Conservation (phyloP, 2,113 vertebrate genomes). For the Zapus hudsonius region DNA sequence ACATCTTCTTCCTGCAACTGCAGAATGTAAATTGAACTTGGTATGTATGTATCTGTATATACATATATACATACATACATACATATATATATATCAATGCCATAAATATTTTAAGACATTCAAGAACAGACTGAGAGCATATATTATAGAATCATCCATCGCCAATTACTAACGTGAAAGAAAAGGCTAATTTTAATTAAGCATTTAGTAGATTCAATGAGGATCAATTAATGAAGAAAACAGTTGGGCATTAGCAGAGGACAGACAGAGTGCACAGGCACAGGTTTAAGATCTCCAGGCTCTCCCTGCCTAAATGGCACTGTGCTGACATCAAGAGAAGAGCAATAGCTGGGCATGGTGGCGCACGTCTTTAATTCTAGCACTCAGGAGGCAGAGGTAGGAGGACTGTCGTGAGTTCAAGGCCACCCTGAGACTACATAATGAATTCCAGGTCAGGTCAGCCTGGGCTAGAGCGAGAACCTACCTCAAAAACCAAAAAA, state of each 20-base stretch:
- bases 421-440: too few relatives aligned
- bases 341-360: too few relatives aligned
- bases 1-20: constrained; percentile 71
- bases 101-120: constrained; percentile 9
- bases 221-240: not conserved
- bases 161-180: not conserved
- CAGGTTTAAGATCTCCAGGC: not conserved
- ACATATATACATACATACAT: too few relatives aligned
- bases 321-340: not conserved
- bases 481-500: too few relatives aligned
- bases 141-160: not conserved
- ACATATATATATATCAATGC: too few relatives aligned
- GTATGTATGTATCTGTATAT: too few relatives aligned
- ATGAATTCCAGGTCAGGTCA: too few relatives aligned
- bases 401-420: too few relatives aligned
- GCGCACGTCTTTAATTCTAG: too few relatives aligned
- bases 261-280: not conserved
- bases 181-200: not conserved
- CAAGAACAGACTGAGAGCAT: not conserved
- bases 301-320: not conserved
- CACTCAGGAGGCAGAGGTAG: too few relatives aligned
- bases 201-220: not conserved
- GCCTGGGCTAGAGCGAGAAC: too few relatives aligned
- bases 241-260: not conserved
- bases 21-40: not conserved